These are phyloP conservation scores for Camptogramma bilineatum DNA, from an alignment of 2,888 invertebrate species.

Conservation along the genomic window DNA sequence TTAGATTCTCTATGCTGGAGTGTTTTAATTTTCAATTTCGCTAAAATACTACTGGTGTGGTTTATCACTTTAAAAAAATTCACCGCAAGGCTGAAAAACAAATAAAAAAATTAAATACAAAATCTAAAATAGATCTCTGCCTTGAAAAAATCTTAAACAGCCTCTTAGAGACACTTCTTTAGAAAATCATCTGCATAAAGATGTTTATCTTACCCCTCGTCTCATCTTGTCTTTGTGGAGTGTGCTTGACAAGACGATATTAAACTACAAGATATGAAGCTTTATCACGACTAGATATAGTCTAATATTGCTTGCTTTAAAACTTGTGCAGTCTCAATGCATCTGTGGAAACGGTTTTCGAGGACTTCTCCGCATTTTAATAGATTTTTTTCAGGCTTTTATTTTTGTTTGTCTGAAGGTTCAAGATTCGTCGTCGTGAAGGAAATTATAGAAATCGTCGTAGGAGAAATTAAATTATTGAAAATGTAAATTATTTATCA, in stretches of 20 bases:
- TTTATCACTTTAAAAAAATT: too few relatives aligned
- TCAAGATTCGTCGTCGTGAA: neutral
- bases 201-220: constrained; percentile 47
- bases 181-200: constrained; percentile 36
- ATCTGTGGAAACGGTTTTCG: constrained; percentile 23
- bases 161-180: constrained; percentile 19
- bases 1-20: too few relatives aligned
- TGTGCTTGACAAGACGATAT: constrained; percentile 38
- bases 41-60: too few relatives aligned
- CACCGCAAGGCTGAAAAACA: neutral
- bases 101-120: neutral
- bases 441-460: neutral
- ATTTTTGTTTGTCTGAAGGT: neutral
- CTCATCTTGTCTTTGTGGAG: constrained; percentile 49
- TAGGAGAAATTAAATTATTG: too few relatives aligned
- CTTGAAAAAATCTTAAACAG: constrained; percentile 27
- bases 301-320: constrained; percentile 19
- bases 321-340: constrained; percentile 20
- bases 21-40: too few relatives aligned
- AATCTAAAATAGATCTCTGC: constrained; percentile 7
- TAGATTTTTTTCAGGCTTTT: constrained; percentile 8
- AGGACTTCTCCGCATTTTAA: constrained; percentile 10
- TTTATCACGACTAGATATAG: constrained; percentile 20
- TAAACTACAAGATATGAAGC: constrained; percentile 8
- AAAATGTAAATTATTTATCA: neutral